These are phyloP conservation scores for Cacatua alba DNA, from an alignment of 2,113 vertebrate genomes.

Conservation along the genomic window DNA sequence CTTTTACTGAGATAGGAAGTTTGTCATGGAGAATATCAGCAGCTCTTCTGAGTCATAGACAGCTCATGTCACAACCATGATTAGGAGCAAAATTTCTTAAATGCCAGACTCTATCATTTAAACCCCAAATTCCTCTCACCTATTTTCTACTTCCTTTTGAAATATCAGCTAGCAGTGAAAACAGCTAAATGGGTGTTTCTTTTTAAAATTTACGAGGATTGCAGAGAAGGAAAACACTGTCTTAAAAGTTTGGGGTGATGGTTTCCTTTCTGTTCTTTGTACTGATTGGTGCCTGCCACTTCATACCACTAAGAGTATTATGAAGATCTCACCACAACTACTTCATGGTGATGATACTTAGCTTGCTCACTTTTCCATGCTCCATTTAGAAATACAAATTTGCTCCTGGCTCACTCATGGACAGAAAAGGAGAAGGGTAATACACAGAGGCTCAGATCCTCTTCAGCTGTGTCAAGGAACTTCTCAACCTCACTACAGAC, in stretches of 20 bases:
- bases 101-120: background rate
- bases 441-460: background rate
- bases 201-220: background rate
- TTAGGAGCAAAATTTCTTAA: background rate
- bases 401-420: background rate
- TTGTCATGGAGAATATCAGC: slow-evolving; percentile 16
- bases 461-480: background rate
- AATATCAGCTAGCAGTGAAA: background rate
- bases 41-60: background rate
- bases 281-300: background rate
- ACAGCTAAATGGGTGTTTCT: background rate
- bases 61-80: background rate
- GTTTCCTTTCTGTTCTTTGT: background rate
- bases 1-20: background rate
- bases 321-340: background rate
- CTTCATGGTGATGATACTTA: background rate
- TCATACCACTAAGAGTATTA: background rate
- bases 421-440: background rate
- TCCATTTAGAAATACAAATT: background rate
- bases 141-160: background rate
- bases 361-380: background rate
- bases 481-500: background rate
- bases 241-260: background rate
- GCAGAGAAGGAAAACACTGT: background rate
- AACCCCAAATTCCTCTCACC: background rate